These are phyloP conservation scores for Xerus rutilus DNA, from an alignment of 2,797 vertebrate genomes.

Conservation along the genomic window DNA sequence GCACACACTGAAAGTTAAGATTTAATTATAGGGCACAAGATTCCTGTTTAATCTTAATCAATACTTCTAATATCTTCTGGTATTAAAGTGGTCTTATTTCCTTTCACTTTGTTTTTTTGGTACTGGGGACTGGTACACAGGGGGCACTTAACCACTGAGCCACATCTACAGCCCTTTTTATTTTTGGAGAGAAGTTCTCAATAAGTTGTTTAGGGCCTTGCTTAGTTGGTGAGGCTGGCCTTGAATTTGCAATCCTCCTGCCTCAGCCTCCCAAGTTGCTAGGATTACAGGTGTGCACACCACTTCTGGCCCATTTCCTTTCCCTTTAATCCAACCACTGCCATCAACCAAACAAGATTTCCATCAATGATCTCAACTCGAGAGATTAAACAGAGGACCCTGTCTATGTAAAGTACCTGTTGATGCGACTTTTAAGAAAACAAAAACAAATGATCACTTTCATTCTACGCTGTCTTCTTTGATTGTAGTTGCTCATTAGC, in stretches of 20 bases:
- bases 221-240: too few species aligned
- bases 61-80: conserved; percentile 13
- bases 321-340: not conserved
- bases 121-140: too few species aligned
- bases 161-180: too few species aligned
- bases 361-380: not conserved
- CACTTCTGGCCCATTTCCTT: not conserved
- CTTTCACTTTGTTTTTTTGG: not conserved
- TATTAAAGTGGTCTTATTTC: not conserved
- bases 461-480: not conserved
- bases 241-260: too few species aligned
- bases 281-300: too few species aligned
- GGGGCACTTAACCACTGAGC: too few species aligned
- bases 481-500: not conserved
- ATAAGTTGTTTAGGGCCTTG: too few species aligned
- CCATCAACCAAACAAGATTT: not conserved
- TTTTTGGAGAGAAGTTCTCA: too few species aligned
- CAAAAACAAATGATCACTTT: not conserved
- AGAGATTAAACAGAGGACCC: not conserved
- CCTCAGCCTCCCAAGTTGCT: too few species aligned
- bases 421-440: not conserved
- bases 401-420: fast-evolving
- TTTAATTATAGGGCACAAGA: not conserved
- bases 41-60: not conserved
- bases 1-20: not conserved